Conservation (phyloP, 2,797 vertebrate genomes). For the Micrastur ruficollis region DNA sequence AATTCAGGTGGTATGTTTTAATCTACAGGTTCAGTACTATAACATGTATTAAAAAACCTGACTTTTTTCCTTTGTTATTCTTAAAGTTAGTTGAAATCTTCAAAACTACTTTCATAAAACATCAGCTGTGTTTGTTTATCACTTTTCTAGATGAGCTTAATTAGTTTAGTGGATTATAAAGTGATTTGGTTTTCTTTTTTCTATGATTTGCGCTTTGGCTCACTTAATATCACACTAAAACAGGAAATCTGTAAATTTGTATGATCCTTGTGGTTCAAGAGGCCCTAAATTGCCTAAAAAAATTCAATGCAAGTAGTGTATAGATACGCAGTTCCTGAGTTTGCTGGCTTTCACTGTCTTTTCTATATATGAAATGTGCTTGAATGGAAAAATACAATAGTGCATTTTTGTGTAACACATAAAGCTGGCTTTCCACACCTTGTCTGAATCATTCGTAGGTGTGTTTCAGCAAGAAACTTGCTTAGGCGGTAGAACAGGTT, state of each 20-base stretch:
- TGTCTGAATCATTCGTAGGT: slow-evolving; percentile 52
- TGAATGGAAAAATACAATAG: slow-evolving; percentile 60
- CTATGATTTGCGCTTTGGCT: neutral
- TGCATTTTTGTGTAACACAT: slow-evolving; percentile 37
- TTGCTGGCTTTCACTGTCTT: neutral
- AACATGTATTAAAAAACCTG: neutral
- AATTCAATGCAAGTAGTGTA: neutral
- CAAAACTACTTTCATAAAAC: neutral
- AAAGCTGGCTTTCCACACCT: slow-evolving; percentile 53
- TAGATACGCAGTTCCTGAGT: neutral
- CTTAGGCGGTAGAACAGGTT: slow-evolving; percentile 71
- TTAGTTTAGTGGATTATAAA: neutral
- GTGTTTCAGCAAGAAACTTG: slow-evolving; percentile 57
- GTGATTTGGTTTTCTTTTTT: neutral
- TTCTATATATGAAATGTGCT: neutral
- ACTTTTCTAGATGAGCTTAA: neutral
- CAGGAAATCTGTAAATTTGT: neutral
- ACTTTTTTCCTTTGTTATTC: neutral
- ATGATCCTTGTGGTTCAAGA: neutral
- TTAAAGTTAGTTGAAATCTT: neutral
- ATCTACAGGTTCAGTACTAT: neutral
- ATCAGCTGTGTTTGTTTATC: neutral
- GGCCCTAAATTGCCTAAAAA: neutral
- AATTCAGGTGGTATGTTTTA: neutral
- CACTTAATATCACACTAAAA: neutral